Conservation (phyloP, 1,140 invertebrate genomes). For the Himalopsyche phryganea region DNA sequence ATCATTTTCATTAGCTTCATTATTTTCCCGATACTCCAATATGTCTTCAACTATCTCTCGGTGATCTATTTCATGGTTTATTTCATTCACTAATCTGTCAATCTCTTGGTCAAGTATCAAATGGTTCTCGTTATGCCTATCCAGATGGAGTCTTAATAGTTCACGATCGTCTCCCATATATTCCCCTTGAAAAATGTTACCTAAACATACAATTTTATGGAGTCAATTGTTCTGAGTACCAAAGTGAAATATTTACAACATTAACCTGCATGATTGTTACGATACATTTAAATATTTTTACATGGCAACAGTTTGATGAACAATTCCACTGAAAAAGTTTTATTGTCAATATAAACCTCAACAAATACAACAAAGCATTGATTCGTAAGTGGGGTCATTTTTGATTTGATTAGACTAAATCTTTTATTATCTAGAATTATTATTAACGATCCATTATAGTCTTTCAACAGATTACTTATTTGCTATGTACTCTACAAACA, state of each 20-base stretch:
- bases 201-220: neutral
- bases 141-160: slow-evolving; percentile 9
- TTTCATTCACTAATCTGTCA: neutral
- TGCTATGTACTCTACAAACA: too few species aligned
- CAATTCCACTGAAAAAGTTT: neutral
- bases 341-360: neutral
- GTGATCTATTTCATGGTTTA: neutral
- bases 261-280: neutral
- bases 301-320: neutral
- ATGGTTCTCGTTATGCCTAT: slow-evolving; percentile 23
- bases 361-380: neutral
- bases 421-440: too few species aligned
- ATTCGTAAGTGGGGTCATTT: too few species aligned
- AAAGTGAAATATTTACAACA: too few species aligned
- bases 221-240: too few species aligned
- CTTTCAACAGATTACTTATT: too few species aligned
- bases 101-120: slow-evolving; percentile 1
- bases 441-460: too few species aligned
- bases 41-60: slow-evolving; percentile 13
- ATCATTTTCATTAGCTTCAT: slow-evolving; percentile 19
- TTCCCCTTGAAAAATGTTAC: slow-evolving; percentile 7
- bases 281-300: neutral
- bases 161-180: slow-evolving; percentile 10
- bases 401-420: too few species aligned
- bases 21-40: slow-evolving; percentile 16